Base-by-base conservation (phyloP, 2,113 vertebrate genomes). In the Aepyceros melampus region DNA sequence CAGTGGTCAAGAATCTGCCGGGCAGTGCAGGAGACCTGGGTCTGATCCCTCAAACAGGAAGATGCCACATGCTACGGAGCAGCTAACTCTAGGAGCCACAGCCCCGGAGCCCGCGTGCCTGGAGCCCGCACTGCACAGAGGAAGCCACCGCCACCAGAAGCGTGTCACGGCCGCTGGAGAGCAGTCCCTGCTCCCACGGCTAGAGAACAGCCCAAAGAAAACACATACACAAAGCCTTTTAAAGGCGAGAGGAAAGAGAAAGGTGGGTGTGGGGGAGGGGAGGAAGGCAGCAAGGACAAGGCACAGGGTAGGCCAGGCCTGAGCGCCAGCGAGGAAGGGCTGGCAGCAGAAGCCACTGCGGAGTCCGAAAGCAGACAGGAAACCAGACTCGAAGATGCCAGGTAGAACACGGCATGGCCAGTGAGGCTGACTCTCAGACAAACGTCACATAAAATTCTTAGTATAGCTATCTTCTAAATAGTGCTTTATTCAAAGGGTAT, bases 161-260 rank as follows among this genome's bases (percentile, higher is more conserved):
- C 5, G 1, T 23, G 10, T 4, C 2, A 0, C 1, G 1, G 67
- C 67, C 19, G 21, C n/a, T 12, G 67, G 64, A 6, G 67, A 6
- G 19, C 17, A 71, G n/a, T 2, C n/a, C n/a, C 64, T 33, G 33
- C n/a, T 5, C 16, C 64, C n/a, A 36, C 0, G n/a, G n/a, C 64
- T n/a, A 2, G 16, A 21, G 64, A 36, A 2, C 62, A 36, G 64
- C n/a, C n/a, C n/a, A 11, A 1, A 36, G 17, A 11, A 36, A 67
- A 2, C 1, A 17, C 7, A 19, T 0, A n/a, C 62, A 4, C 0
- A 5, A 17, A 11, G 4, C 4, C 64, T 67, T 9, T 10, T 67
- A 36, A 10, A 21, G 17, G 2, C 62, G 2, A 29, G 29, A 3
- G 4, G 16, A 17, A 10, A 21, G 49, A 36, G 5, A 19, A 6